These are phyloP conservation scores for Ageneiosus marmoratus DNA, from an alignment of 2,113 vertebrate genomes.

Conservation along the genomic window DNA sequence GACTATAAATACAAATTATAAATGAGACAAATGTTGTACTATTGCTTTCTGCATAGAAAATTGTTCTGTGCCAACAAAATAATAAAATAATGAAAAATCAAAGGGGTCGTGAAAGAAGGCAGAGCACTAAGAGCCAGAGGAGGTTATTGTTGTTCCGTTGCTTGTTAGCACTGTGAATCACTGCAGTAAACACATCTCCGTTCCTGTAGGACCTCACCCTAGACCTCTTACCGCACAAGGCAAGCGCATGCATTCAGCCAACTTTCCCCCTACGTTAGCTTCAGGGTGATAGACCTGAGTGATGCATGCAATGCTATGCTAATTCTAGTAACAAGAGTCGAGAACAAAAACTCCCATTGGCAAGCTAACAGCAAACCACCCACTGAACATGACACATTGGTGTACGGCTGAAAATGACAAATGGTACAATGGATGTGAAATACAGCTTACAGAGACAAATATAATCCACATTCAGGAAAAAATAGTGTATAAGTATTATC, in stretches of 20 bases:
- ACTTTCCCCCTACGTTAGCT: conserved; percentile 49
- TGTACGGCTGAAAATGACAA: conserved; percentile 6
- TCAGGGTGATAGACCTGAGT: conserved; percentile 53
- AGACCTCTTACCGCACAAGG: conserved; percentile 43
- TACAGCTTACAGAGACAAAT: background rate
- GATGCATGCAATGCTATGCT: conserved; percentile 21
- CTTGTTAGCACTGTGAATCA: conserved; percentile 58
- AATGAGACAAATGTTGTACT: conserved; percentile 2
- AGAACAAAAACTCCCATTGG: conserved; percentile 53
- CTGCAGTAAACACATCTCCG: background rate
- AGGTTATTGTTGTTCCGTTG: conserved; percentile 45
- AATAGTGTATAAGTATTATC: background rate
- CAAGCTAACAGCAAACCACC: conserved; percentile 56
- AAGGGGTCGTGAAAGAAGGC: conserved; percentile 56
- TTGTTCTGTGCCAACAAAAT: conserved; percentile 47
- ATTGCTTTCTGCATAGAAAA: background rate
- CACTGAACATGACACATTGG: conserved; percentile 59
- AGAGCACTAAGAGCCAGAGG: conserved; percentile 35
- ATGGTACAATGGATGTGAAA: conserved; percentile 13
- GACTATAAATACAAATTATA: background rate
- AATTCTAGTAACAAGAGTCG: conserved; percentile 54
- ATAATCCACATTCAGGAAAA: conserved; percentile 5
- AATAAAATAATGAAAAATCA: conserved; percentile 67
- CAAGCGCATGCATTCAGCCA: conserved; percentile 46
- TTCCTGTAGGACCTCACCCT: conserved; percentile 59